These are phyloP conservation scores for Neocloeon triangulifer DNA, from an alignment of 1,140 invertebrate genomes.

Conservation along the genomic window DNA sequence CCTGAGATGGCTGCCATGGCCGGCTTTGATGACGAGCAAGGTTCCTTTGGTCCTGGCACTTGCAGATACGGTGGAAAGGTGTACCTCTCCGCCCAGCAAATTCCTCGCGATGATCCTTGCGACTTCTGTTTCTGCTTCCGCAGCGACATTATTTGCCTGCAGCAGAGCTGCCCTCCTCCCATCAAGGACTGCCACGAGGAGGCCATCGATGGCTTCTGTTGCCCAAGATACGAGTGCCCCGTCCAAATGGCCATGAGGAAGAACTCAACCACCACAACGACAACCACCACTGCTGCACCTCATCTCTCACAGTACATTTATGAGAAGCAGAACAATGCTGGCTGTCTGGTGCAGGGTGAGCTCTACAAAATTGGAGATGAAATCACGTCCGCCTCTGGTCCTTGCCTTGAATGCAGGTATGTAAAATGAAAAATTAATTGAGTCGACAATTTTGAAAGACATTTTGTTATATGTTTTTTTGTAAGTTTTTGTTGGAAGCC, in stretches of 20 bases:
- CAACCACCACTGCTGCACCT: constrained; percentile 70
- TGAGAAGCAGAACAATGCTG: constrained; percentile 47
- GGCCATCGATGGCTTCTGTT: constrained; percentile 80
- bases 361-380: constrained; percentile 64
- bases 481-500: neutral
- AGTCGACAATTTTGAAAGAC: neutral
- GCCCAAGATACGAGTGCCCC: constrained; percentile 81
- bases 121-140: constrained; percentile 95
- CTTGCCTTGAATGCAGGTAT: constrained; percentile 82
- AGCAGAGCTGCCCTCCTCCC: constrained; percentile 85
- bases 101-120: constrained; percentile 78
- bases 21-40: constrained; percentile 48
- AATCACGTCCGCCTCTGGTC: constrained; percentile 62
- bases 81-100: constrained; percentile 84
- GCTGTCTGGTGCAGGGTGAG: constrained; percentile 61
- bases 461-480: neutral
- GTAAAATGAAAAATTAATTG: constrained; percentile 16
- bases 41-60: constrained; percentile 60
- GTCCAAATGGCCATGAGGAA: constrained; percentile 52
- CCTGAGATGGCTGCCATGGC: too few relatives aligned
- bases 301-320: constrained; percentile 53
- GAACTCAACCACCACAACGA: constrained; percentile 32
- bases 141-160: constrained; percentile 84
- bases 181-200: constrained; percentile 76
- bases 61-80: constrained; percentile 78